Evolutionary conservation across 2,888 invertebrate genomes (phyloP).

Genomic region (Candidula unifasciata): DNA sequence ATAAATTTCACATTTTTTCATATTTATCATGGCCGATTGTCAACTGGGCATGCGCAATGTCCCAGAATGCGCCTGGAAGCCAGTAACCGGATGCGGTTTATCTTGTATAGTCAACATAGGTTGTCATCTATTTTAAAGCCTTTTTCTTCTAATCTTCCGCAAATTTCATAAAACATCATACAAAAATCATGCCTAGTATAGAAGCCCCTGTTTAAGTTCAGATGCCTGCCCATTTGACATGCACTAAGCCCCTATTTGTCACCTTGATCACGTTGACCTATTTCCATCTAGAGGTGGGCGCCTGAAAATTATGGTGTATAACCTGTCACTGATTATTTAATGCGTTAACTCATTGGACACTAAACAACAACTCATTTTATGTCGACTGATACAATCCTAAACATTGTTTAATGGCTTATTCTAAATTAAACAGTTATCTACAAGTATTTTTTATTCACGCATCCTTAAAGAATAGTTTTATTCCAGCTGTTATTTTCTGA

Average conservation of each 20-base stretch:
- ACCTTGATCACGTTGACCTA: background rate
- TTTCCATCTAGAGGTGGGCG: background rate
- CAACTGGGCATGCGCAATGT: constrained; percentile 56
- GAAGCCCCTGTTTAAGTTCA: background rate
- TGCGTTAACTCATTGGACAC: background rate
- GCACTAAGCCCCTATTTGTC: background rate
- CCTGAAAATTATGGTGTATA: constrained; percentile 1
- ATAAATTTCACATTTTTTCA: constrained; percentile 50
- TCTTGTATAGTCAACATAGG: constrained; percentile 33
- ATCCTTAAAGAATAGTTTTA: no score
- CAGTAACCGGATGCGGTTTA: constrained; percentile 37
- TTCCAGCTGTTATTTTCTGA: no score
- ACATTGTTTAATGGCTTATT: no score
- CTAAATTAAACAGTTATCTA: no score
- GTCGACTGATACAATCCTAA: no score
- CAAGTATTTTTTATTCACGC: no score
- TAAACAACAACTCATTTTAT: no score
- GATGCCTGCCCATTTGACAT: background rate
- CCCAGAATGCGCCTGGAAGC: constrained; percentile 54
- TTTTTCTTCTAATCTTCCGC: background rate
- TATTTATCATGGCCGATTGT: constrained; percentile 59
- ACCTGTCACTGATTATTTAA: constrained; percentile 6
- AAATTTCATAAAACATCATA: background rate
- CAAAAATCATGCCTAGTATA: background rate
- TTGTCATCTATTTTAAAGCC: background rate